Evolutionary conservation across 1,140 invertebrate genomes (phyloP).

Genomic region (Archivesica marissinica): DNA sequence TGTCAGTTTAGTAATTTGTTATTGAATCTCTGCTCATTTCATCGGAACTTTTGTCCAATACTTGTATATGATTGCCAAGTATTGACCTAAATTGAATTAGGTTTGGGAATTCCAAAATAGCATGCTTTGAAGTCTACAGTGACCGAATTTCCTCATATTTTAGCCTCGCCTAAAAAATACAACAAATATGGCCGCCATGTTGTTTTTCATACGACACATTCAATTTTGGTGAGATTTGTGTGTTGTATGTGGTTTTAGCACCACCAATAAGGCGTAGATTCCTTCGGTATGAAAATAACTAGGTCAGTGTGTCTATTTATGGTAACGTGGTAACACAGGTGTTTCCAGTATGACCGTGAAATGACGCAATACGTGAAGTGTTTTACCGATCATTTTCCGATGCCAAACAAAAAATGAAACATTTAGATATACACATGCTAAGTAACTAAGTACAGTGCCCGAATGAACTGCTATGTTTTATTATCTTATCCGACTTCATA

Average conservation of each 20-base stretch:
- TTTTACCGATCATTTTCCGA: no score
- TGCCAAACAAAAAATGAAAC: no score
- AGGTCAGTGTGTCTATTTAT: constrained; percentile 42
- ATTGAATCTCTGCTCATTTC: no score
- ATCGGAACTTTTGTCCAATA: no score
- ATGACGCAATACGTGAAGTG: constrained; percentile 46
- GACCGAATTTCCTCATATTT: constrained; percentile 34
- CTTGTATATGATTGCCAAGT: not conserved
- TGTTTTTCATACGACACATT: constrained; percentile 26
- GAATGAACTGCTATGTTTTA: no score
- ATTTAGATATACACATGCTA: no score
- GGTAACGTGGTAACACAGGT: constrained; percentile 48
- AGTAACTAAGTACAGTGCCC: no score
- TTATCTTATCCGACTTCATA: no score
- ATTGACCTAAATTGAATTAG: constrained; percentile 8
- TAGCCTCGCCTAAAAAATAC: constrained; percentile 46
- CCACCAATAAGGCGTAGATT: not conserved
- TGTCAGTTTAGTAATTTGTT: no score
- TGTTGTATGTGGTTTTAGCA: not conserved
- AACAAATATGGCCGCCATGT: constrained; percentile 53
- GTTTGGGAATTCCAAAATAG: not conserved
- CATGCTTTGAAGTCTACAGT: not conserved
- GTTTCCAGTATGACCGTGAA: constrained; percentile 7
- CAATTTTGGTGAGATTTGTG: constrained; percentile 27
- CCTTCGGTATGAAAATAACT: not conserved